Evolutionary conservation across 2,888 invertebrate genomes (phyloP), one percentile per base, ranked within the genome.

Genomic region (Augochlorella aurata): DNA sequence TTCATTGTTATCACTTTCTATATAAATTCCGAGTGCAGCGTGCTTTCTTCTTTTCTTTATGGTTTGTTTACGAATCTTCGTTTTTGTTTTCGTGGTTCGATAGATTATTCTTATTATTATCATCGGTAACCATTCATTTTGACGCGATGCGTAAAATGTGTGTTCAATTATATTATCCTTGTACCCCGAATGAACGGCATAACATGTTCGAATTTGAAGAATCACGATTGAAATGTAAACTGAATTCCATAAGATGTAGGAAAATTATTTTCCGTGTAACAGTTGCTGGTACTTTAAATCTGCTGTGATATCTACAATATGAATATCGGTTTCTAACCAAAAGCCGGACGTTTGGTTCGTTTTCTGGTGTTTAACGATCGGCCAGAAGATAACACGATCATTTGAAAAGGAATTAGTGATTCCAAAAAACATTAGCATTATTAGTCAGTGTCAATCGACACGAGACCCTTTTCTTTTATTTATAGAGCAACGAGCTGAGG

Each of bases 401-500:
- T 76, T 77, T 18, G 47, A 72, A n/a, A n/a, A 45, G 38, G 8
- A 24, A 50, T 5, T n/a, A 21, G 29, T 38, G 45, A 73, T 73
- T 80, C 45, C 14, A 52, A 38, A 29, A 18, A 50, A 61, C 24
- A 14, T 16, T 49, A 44, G 38, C 14, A 45, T 73, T 77, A 75
- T 84, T 70, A 61, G 58, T 80, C 77, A 73, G n/a, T 75, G 74
- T 80, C 73, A 72, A 75, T 79, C 74, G 72, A 73, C 66, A 24
- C 50, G 47, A 47, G 49, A 16, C 29, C 61, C 58, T n/a, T 67
- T 70, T 24, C 45, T 44, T 71, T 75, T 67, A 68, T 69, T 74
- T 81, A 58, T 63, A 71, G 75, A 81, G 7, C 38, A 79, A 24
- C 8, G 44, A 66, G 52, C 61, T 45, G 61, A 74, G 69, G 68